Evolutionary conservation across 2,797 vertebrate genomes (phyloP).

Genomic region (Esox lucius): DNA sequence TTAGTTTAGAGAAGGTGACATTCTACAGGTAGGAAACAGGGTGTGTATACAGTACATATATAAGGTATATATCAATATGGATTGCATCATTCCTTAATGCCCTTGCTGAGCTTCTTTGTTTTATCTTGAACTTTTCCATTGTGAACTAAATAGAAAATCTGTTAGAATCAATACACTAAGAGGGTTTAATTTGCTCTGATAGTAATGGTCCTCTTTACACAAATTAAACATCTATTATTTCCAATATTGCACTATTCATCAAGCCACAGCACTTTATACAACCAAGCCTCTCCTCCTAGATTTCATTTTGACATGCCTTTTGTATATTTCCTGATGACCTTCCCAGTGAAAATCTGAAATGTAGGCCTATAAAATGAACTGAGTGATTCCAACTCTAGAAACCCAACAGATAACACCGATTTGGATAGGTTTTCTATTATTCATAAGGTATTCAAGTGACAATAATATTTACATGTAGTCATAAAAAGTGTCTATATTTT

Average conservation of each 20-base stretch:
- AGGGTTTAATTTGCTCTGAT: background rate
- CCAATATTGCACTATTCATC: background rate
- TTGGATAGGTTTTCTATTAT: background rate
- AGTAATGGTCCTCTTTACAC: background rate
- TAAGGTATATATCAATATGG: background rate
- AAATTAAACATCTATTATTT: background rate
- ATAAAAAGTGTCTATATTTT: background rate
- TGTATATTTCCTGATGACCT: background rate
- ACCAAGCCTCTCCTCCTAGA: background rate
- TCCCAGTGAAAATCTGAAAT: background rate
- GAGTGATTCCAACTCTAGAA: background rate
- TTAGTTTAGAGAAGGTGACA: slow-evolving; percentile 27
- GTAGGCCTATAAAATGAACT: background rate
- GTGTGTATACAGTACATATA: background rate
- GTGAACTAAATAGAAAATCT: background rate
- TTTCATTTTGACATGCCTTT: background rate
- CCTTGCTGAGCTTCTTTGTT: background rate
- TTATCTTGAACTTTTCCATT: slow-evolving; percentile 11
- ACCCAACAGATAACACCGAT: background rate
- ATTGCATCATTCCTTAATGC: background rate
- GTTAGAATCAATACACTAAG: background rate
- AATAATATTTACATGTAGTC: background rate
- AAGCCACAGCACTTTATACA: background rate
- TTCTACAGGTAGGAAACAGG: background rate
- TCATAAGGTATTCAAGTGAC: background rate